Percentiles rank a stretch among this genome's conserved stretches.
Evolutionary conservation across 2,888 invertebrate genomes (phyloP).

Genomic region (Acleris literana): DNA sequence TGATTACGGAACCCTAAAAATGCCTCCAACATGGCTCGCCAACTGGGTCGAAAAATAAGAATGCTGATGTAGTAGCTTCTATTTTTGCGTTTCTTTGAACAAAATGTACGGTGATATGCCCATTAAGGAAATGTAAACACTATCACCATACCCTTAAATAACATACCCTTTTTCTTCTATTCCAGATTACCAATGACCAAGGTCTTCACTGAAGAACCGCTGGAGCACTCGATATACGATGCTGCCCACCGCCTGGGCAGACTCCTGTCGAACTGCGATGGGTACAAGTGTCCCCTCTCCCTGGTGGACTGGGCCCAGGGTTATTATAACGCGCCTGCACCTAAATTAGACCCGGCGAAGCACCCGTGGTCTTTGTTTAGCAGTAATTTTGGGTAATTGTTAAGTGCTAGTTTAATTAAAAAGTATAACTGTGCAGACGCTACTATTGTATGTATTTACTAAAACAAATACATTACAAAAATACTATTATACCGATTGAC

Average conservation of each 20-base stretch:
- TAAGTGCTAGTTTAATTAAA: background rate
- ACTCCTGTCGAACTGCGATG: constrained; percentile 80
- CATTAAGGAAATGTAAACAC: no score
- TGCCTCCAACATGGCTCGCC: no score
- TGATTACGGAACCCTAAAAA: no score
- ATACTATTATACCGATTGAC: no score
- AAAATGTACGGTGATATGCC: no score
- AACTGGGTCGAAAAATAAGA: no score
- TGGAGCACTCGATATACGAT: constrained; percentile 86
- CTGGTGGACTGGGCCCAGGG: constrained; percentile 88
- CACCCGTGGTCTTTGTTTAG: constrained; percentile 72
- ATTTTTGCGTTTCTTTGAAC: no score
- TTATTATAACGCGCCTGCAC: constrained; percentile 74
- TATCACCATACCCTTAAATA: no score
- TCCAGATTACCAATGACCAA: constrained; percentile 86
- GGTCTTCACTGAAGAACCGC: constrained; percentile 85
- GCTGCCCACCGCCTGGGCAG: constrained; percentile 81
- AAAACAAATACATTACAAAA: no score
- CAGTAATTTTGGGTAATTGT: constrained; percentile 53
- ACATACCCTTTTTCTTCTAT: constrained; percentile 38
- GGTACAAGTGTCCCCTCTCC: constrained; percentile 87
- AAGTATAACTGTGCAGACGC: background rate
- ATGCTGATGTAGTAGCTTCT: no score
- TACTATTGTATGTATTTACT: no score
- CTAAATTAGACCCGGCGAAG: constrained; percentile 52